Evolutionary conservation across 2,888 invertebrate species (phyloP).

Genomic region (Cinara cedri): DNA sequence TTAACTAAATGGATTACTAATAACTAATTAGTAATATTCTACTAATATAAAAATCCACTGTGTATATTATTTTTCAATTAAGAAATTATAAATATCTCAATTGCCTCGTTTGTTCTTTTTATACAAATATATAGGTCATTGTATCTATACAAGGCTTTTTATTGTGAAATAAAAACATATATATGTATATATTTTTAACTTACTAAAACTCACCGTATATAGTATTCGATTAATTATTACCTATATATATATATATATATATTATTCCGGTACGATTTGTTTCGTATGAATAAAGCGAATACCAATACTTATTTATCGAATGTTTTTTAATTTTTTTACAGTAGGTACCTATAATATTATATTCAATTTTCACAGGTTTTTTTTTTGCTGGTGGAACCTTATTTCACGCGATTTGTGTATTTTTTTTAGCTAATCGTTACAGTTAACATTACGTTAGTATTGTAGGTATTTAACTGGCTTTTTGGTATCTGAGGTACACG

Average conservation of each 20-base stretch:
- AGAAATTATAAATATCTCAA: not conserved
- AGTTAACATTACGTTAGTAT: no score
- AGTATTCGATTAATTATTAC: not conserved
- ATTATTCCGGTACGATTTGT: not conserved
- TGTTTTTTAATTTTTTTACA: not conserved
- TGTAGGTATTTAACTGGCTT: no score
- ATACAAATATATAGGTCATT: no score
- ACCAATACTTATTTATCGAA: not conserved
- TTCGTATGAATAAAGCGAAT: not conserved
- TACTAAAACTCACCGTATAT: not conserved
- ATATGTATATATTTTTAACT: not conserved
- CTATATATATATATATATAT: not conserved
- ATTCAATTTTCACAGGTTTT: not conserved
- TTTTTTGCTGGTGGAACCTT: not conserved
- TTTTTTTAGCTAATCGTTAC: no score
- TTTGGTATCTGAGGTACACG: no score
- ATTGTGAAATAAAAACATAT: slow-evolving; percentile 4
- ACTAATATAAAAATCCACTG: not conserved
- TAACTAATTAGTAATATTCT: no score
- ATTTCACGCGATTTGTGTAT: not conserved
- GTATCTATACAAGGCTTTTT: slow-evolving; percentile 29
- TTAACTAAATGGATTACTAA: no score
- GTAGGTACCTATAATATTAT: no score
- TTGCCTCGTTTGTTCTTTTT: not conserved
- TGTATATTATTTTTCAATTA: not conserved